phyloP scores from a whole-genome alignment of 2,113 vertebrate genomes.

The Phocoena phocoena region DNA sequence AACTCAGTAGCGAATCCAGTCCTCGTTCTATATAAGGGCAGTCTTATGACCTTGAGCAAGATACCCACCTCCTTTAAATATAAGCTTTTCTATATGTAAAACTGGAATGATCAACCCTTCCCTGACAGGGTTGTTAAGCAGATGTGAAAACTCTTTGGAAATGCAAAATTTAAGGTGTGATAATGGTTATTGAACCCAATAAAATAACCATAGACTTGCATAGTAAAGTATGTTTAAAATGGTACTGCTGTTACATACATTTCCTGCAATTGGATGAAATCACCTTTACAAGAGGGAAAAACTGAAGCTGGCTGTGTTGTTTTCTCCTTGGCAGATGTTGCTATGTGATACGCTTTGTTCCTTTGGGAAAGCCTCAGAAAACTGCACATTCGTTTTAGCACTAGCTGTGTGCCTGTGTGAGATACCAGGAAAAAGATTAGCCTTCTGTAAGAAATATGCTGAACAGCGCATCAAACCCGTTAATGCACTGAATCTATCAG shows the following conservation, averaged over 20 bases:
- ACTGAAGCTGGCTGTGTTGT: constrained; percentile 51
- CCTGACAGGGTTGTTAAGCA: background rate
- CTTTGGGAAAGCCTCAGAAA: constrained; percentile 71
- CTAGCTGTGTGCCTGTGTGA: constrained; percentile 63
- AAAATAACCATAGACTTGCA: background rate
- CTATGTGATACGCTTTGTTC: constrained; percentile 62
- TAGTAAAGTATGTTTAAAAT: constrained; percentile 44
- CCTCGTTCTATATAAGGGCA: background rate
- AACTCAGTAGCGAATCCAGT: background rate
- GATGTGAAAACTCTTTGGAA: constrained; percentile 26
- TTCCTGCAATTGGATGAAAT: constrained; percentile 68
- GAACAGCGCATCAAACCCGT: constrained; percentile 12
- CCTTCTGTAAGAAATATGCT: background rate
- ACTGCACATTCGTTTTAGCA: constrained; percentile 39
- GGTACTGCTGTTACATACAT: constrained; percentile 32
- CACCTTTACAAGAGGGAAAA: constrained; percentile 41
- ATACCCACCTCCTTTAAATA: background rate
- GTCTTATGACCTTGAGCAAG: background rate
- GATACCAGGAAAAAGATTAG: constrained; percentile 26
- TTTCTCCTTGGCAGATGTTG: constrained; percentile 74
- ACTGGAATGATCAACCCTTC: background rate
- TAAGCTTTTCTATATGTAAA: background rate
- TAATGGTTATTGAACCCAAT: constrained; percentile 21
- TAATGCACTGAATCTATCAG: background rate
- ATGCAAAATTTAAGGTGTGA: background rate